phyloP scores from a whole-genome alignment of 2,797 vertebrate species.

The Coreius guichenoti region DNA sequence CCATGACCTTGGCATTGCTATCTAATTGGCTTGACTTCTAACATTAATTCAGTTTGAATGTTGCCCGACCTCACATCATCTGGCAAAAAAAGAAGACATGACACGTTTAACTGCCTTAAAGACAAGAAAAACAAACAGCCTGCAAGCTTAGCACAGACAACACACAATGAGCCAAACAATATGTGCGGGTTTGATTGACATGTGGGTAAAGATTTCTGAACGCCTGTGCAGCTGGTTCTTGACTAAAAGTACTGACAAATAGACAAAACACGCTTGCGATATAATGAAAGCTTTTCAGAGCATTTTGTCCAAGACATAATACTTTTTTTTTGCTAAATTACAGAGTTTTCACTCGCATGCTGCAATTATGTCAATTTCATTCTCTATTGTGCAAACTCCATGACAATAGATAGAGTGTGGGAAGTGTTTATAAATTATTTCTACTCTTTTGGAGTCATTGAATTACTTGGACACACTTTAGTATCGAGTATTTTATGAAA shows the following conservation, averaged over 20 bases:
- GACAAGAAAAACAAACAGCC: slow-evolving; percentile 54
- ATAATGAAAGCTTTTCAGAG: slow-evolving; percentile 46
- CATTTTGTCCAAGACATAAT: slow-evolving; percentile 48
- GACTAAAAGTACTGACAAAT: slow-evolving; percentile 38
- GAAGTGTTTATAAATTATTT: slow-evolving; percentile 31
- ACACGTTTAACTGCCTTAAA: slow-evolving; percentile 38
- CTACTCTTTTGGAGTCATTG: slow-evolving; percentile 9
- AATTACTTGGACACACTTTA: slow-evolving; percentile 11
- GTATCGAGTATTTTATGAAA: not conserved
- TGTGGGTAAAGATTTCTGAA: slow-evolving; percentile 39
- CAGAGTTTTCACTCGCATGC: slow-evolving; percentile 40
- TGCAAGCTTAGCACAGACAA: slow-evolving; percentile 49
- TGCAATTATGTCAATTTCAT: slow-evolving; percentile 50
- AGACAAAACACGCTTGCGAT: slow-evolving; percentile 41
- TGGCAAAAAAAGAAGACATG: slow-evolving; percentile 32
- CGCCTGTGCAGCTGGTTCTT: slow-evolving; percentile 38
- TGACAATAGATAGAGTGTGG: slow-evolving; percentile 30
- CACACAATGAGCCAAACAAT: slow-evolving; percentile 55
- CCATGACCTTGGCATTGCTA: not conserved
- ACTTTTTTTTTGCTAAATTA: slow-evolving; percentile 41
- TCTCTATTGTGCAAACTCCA: slow-evolving; percentile 3
- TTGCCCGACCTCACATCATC: slow-evolving; percentile 18
- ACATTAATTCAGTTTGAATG: slow-evolving; percentile 21
- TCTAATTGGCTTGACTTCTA: not conserved
- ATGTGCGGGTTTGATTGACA: slow-evolving; percentile 49